Evolutionary conservation across 2,113 vertebrate species (phyloP).

Genomic region (Muntiacus reevesi): DNA sequence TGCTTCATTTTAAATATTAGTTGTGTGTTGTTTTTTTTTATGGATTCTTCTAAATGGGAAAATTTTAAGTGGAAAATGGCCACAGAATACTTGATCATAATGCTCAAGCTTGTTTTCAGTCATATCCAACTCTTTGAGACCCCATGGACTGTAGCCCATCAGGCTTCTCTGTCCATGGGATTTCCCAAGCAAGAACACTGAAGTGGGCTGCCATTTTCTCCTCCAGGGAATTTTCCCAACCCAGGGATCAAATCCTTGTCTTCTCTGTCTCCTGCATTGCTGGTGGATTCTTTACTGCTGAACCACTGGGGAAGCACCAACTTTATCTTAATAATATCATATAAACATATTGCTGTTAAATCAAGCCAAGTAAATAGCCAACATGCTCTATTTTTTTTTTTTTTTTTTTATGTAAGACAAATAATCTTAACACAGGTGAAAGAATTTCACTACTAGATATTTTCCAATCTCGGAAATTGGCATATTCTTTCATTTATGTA

Average conservation of each 20-base stretch:
- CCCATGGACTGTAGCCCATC: background rate
- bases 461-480: background rate
- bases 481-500: background rate
- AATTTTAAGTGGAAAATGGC: background rate
- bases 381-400: background rate
- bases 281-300: background rate
- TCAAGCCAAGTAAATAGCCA: background rate
- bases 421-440: background rate
- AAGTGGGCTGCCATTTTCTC: background rate
- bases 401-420: background rate
- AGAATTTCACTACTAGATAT: background rate
- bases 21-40: background rate
- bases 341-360: background rate
- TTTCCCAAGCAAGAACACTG: background rate
- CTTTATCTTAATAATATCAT: background rate
- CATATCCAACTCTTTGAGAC: background rate
- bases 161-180: background rate
- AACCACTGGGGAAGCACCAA: background rate
- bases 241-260: background rate
- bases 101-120: background rate
- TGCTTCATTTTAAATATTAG: background rate
- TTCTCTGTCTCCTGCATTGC: background rate
- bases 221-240: background rate
- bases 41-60: constrained; percentile 35
- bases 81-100: background rate